Base-by-base conservation (phyloP, 2,113 vertebrate species). In the Isichthys henryi region DNA sequence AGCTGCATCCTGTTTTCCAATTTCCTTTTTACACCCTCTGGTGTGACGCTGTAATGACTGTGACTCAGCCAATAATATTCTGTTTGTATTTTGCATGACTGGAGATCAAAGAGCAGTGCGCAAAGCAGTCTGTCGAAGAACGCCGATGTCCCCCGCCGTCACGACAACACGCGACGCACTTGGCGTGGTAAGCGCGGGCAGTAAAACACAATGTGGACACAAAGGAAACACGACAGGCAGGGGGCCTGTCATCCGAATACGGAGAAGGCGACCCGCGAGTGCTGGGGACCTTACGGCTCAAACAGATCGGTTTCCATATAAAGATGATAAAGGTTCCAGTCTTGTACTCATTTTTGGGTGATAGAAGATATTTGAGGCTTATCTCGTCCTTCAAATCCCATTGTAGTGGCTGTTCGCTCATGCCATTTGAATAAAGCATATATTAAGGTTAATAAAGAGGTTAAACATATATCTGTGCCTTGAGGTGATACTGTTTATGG, bases 61-160 rank as follows among this genome's bases (percentile, higher is more conserved):
- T 84, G 17, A 53, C 45, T 88, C 88, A 50, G 39, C 48, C 39
- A 45, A 48, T 84, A 46, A 45, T 53, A 49, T 86, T 87, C n/a
- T 87, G 49, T 53, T 53, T 87, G n/a, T 87, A 84, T 84, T 84
- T 84, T 84, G 39, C 82, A 84, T 84, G 82, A 84, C 45, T 48
- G 43, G 39, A n/a, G 43, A 84, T 84, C 82, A 84, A 45, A 84
- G 43, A 84, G 82, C 82, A n/a, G 3, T 11, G 19, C 43, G 48
- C 70, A 11, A 46, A 21, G 88, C 23, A 53, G 66, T 52, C 48
- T 70, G 11, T 48, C 48, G 48, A 88, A 35, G 35, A 31, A 56
- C 31, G 19, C 11, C 15, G 10, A 27, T 17, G 45, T 43, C 31
- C 5, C 35, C 74, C 35, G 17, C 15, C 15, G 35, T 19, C 74